These are phyloP conservation scores for Brachionus koreanus DNA, from an alignment of 1,140 invertebrate genomes.

Conservation along the genomic window DNA sequence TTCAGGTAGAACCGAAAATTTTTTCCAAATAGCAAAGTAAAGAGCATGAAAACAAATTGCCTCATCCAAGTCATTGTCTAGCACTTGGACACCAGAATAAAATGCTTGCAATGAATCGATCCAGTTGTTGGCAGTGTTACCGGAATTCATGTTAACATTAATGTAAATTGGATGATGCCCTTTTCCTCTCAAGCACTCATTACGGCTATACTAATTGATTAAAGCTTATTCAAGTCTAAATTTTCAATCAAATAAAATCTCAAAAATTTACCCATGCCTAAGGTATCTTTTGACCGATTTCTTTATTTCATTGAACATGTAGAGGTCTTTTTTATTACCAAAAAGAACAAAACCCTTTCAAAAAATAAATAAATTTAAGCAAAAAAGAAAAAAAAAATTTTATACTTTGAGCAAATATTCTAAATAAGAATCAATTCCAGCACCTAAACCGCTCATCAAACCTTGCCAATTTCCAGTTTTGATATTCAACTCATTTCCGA, in stretches of 20 bases:
- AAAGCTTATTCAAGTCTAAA: neutral
- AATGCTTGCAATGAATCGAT: conserved; percentile 68
- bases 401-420: conserved; percentile 69
- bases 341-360: conserved; percentile 8
- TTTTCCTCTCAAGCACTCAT: conserved; percentile 63
- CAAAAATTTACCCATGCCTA: neutral
- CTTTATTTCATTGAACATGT: conserved; percentile 5
- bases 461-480: conserved; percentile 61
- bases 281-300: conserved; percentile 16
- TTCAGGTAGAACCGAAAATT: conserved; percentile 67
- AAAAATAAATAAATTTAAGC: neutral
- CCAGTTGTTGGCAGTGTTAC: conserved; percentile 66
- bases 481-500: conserved; percentile 55
- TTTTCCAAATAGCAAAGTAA: conserved; percentile 67
- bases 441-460: conserved; percentile 66
- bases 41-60: conserved; percentile 69
- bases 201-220: conserved; percentile 54
- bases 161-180: conserved; percentile 69
- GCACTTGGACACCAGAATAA: conserved; percentile 65
- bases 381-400: neutral
- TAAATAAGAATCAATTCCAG: conserved; percentile 69
- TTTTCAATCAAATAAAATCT: conserved; percentile 45
- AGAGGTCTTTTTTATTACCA: neutral
- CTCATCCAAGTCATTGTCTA: conserved; percentile 69
- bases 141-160: conserved; percentile 70